Base-by-base conservation (phyloP, 2,797 vertebrate genomes). In the Pachyuromys duprasi region DNA sequence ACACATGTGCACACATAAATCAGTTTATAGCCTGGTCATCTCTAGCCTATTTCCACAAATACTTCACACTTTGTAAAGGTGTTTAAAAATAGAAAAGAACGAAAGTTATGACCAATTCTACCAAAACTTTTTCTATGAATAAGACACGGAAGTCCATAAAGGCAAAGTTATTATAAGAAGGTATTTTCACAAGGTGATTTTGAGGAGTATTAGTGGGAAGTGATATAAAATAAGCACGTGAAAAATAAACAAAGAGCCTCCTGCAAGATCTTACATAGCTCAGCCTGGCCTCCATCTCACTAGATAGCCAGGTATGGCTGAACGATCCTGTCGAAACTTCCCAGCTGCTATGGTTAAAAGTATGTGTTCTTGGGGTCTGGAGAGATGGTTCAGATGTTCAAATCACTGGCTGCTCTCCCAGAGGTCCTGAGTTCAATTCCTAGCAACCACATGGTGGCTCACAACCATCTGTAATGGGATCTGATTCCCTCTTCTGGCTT, bases 31-130 rank as follows among this genome's bases (percentile, higher is more conserved):
- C 67, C 82, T 91, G 74, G 70, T 81, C 78, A 63, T 81, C 84
- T 70, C 75, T 9, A 84, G 28, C 31, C n/a, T 81, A 14, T 74
- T 93, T 94, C 70, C 57, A 42, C 39, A 87, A 88, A 84, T 31
- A 88, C 0, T 80, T 55, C 86, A 84, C 26, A 88, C 0, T 80
- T 55, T 45, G 53, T 89, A 81, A 63, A 93, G 45, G 84, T 86
- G 45, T 31, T 95, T 72, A 93, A 22, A 90, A 67, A 81, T 26
- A 33, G 55, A 24, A 89, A 96, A 90, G 86, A 53, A 55, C 36
- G 86, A 80, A 45, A 79, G 82, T 55, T 8, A 90, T 24, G 80
- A 72, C 24, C 31, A 89, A 36, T 28, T 86, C 57, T 79, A 79
- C 36, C 33, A 55, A 93, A 79, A 57, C 20, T 65, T 94, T 88